phyloP scores from a whole-genome alignment of 1,140 invertebrate species.

The Helicoverpa armigera region DNA sequence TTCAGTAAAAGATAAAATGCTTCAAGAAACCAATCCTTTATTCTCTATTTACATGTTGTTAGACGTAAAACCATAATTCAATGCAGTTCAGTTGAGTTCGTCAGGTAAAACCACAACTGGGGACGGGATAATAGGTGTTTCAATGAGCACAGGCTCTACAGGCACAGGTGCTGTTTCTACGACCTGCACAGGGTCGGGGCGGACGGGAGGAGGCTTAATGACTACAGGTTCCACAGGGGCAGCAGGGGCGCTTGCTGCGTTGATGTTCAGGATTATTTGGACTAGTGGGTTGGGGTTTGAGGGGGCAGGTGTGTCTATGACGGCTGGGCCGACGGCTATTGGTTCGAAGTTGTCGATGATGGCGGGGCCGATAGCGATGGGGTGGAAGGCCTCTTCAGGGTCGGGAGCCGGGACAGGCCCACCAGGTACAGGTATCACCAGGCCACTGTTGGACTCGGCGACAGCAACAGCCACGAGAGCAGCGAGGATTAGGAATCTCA shows the following conservation, averaged over 20 bases:
- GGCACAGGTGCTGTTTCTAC: not conserved
- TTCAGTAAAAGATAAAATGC: no score
- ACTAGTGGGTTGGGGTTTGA: not conserved
- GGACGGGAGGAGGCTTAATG: not conserved
- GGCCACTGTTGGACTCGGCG: not conserved
- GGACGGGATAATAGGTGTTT: conserved; percentile 37
- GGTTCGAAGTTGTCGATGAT: not conserved
- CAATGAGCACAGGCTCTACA: not conserved
- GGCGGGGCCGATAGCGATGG: conserved; percentile 4
- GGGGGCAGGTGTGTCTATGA: not conserved
- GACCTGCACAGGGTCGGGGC: not conserved
- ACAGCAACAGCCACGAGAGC: not conserved
- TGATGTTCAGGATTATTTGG: not conserved
- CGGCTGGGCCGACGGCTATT: not conserved
- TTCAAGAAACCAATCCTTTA: no score
- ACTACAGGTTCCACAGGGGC: not conserved
- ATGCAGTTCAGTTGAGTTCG: not conserved
- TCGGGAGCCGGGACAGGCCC: not conserved
- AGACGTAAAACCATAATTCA: no score
- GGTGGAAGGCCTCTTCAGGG: not conserved
- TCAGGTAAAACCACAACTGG: not conserved
- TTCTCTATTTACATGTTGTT: no score
- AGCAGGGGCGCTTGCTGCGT: not conserved
- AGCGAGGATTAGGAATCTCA: conserved; percentile 9
- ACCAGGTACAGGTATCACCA: not conserved